Evolutionary conservation across 2,888 invertebrate species (phyloP), one percentile per base, ranked within the genome.

Genomic region (Dendrolimus houi): DNA sequence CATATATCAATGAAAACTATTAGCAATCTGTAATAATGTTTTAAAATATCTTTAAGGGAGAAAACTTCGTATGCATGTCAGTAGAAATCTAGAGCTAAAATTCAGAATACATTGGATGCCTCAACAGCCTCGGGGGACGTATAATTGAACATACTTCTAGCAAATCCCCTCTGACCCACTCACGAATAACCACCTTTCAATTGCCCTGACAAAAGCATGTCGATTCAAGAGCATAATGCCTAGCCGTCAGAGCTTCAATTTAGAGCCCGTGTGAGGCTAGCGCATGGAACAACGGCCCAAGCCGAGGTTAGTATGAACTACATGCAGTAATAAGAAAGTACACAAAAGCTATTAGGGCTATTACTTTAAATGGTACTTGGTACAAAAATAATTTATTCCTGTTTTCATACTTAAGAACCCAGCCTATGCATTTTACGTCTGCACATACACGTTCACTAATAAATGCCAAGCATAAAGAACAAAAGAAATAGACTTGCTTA

Each of bases 141-240:
- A 72, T 77, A 77, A 75, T 71, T 67, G 71, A 76, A 79, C 76
- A 76, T 69, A 69, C 71, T 68, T 72, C 74, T 76, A 79, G 73
- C 75, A 82, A 82, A 82, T 85, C 80, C 75, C 68, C 61, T 72
- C 70, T 86, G 87, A 85, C 87, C 88, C 79, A 87, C 75, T 86
- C 88, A 81, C 71, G 70, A 73, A 71, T 75, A 83, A 80, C 78
- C 80, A 83, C 84, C 83, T 85, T 84, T 84, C 82, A 84, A 84
- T 83, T 65, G 75, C 71, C 64, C 74, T 78, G 80, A 86, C 85
- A 87, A 87, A 86, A 84, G 85, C 85, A 81, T 77, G 81, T 85
- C 82, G 75, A 78, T 79, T 79, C 82, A 78, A 78, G 83, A 81
- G 82, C 85, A 83, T 83, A 81, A 86, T 84, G 80, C 81, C 77